phyloP scores from a whole-genome alignment of 2,888 invertebrate genomes.

The Hirtodrosophila confusa region DNA sequence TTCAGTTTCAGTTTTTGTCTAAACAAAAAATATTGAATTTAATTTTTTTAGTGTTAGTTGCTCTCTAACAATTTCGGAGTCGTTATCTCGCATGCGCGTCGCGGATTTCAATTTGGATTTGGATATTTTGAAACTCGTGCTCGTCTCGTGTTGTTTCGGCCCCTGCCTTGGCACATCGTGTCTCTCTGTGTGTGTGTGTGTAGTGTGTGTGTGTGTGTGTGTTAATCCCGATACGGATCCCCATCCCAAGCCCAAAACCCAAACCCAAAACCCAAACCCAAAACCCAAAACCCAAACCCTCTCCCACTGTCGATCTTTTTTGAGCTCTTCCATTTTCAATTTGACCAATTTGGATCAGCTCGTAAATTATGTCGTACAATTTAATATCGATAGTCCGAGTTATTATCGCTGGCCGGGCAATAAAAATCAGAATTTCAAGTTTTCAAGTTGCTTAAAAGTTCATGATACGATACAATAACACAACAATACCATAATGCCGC shows the following conservation, averaged over 20 bases:
- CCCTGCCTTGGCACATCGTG: slow-evolving; percentile 10
- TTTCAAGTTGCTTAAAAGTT: slow-evolving; percentile 52
- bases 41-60: slow-evolving; percentile 83
- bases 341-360: slow-evolving; percentile 17
- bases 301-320: too few species aligned
- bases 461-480: slow-evolving; percentile 44
- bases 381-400: slow-evolving; percentile 42
- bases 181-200: slow-evolving; percentile 23
- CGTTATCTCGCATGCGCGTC: slow-evolving; percentile 83
- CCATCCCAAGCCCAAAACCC: slow-evolving; percentile 8
- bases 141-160: slow-evolving; percentile 10
- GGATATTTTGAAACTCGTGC: slow-evolving; percentile 6
- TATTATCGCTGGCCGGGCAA: slow-evolving; percentile 49
- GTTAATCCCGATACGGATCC: slow-evolving; percentile 7
- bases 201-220: slow-evolving; percentile 18
- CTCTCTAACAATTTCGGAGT: slow-evolving; percentile 83
- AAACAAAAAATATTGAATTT: slow-evolving; percentile 83
- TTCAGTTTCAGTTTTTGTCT: slow-evolving; percentile 73
- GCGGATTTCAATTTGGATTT: slow-evolving; percentile 41
- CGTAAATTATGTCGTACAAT: slow-evolving; percentile 61
- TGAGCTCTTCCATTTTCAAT: neutral
- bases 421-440: slow-evolving; percentile 57
- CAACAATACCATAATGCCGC: slow-evolving; percentile 19
- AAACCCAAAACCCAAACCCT: too few species aligned
- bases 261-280: neutral